Conservation (phyloP, 1,140 invertebrate species). For the Saccostrea glomerata region DNA sequence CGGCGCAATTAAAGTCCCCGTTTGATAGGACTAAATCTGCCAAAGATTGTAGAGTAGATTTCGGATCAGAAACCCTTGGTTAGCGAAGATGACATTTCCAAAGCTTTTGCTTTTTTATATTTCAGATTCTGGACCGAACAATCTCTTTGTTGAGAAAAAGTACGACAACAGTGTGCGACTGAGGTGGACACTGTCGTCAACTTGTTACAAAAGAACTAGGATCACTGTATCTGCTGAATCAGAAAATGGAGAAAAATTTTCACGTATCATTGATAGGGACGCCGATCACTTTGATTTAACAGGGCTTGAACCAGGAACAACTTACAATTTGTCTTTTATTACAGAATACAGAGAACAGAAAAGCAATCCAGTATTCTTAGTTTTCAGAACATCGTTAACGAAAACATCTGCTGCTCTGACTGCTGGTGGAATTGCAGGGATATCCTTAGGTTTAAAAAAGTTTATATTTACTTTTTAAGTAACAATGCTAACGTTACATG, state of each 20-base stretch:
- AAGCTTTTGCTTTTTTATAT: too few species aligned
- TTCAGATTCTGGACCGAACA: background rate
- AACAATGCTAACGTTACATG: too few species aligned
- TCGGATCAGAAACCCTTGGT: too few species aligned
- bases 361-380: constrained; percentile 45
- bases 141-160: background rate
- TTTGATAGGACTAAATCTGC: too few species aligned
- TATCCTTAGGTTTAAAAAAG: background rate
- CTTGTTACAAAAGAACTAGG: background rate
- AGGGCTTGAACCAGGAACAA: constrained; percentile 30
- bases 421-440: background rate
- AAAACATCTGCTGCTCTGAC: background rate
- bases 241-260: background rate
- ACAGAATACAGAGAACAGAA: constrained; percentile 28
- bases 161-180: background rate
- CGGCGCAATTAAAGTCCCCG: too few species aligned
- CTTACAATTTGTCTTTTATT: constrained; percentile 41
- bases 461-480: too few species aligned
- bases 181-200: background rate
- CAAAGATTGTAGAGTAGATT: too few species aligned
- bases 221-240: background rate
- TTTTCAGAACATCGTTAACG: background rate
- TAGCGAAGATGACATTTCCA: too few species aligned
- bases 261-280: background rate
- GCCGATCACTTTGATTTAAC: background rate